Evolutionary conservation across 1,140 invertebrate species (phyloP).

Genomic region (Bombyx mandarina): DNA sequence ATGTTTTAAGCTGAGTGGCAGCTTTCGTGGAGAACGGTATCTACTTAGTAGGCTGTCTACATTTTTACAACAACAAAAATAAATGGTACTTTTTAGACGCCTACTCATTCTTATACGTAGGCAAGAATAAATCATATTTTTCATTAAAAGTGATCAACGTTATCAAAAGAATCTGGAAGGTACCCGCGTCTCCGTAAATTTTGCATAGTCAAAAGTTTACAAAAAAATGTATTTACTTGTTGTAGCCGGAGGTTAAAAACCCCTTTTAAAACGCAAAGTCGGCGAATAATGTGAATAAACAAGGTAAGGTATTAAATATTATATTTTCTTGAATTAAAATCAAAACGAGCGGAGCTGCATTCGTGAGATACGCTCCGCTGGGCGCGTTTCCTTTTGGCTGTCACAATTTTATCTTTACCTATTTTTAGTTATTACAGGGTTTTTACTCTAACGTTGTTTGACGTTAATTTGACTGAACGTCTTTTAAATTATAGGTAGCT

Average conservation of each 20-base stretch:
- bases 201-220: too few relatives aligned
- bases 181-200: too few relatives aligned
- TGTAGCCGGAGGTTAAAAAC: background rate
- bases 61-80: too few relatives aligned
- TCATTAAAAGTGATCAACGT: too few relatives aligned
- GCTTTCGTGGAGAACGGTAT: too few relatives aligned
- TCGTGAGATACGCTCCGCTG: constrained; percentile 29
- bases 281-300: constrained; percentile 12
- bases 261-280: constrained; percentile 4
- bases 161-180: too few relatives aligned
- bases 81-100: too few relatives aligned
- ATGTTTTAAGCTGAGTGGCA: too few relatives aligned
- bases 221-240: too few relatives aligned
- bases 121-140: too few relatives aligned
- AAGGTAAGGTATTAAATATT: constrained; percentile 24
- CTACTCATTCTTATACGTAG: too few relatives aligned
- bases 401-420: constrained; percentile 32
- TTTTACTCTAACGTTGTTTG: constrained; percentile 14
- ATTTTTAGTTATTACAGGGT: constrained; percentile 21
- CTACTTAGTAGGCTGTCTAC: too few relatives aligned
- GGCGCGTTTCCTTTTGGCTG: constrained; percentile 27
- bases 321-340: constrained; percentile 31
- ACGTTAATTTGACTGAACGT: constrained; percentile 12
- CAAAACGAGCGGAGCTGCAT: constrained; percentile 27
- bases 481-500: background rate